phyloP scores from a whole-genome alignment of 2,797 vertebrate species.

The Channallabes apus region DNA sequence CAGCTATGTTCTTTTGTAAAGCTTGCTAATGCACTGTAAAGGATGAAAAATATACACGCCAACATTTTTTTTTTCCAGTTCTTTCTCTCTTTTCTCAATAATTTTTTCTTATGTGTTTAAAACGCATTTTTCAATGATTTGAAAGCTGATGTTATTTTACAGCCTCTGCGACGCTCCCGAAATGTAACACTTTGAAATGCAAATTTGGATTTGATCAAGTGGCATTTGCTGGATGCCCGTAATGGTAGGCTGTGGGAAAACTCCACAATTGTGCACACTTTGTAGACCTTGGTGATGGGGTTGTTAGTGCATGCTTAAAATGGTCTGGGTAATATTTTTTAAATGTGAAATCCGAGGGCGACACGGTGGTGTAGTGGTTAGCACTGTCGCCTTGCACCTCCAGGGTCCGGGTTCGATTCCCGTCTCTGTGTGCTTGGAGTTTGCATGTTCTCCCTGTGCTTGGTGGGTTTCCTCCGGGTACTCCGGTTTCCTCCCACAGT shows the following conservation, averaged over 20 bases:
- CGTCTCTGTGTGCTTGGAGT: no score
- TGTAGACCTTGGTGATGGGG: background rate
- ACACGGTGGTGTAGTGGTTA: no score
- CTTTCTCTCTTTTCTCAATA: slow-evolving; percentile 25
- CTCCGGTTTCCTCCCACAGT: no score
- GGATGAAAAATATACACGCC: slow-evolving; percentile 75
- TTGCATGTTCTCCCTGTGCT: no score
- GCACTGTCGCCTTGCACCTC: no score
- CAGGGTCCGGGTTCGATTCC: no score
- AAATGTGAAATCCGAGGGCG: slow-evolving; percentile 26
- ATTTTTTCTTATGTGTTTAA: slow-evolving; percentile 58
- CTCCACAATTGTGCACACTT: slow-evolving; percentile 43
- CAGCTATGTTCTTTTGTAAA: slow-evolving; percentile 72
- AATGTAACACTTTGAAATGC: slow-evolving; percentile 77
- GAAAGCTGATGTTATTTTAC: slow-evolving; percentile 80
- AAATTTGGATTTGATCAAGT: slow-evolving; percentile 75
- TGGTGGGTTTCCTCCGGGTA: no score
- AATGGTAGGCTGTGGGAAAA: slow-evolving; percentile 55
- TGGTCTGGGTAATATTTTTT: slow-evolving; percentile 31
- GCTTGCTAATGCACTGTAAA: slow-evolving; percentile 76
- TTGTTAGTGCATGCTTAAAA: slow-evolving; percentile 40
- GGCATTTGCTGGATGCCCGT: slow-evolving; percentile 62
- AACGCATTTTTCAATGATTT: slow-evolving; percentile 76
- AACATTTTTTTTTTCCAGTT: slow-evolving; percentile 63
- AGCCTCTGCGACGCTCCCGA: slow-evolving; percentile 70